Evolutionary conservation across 1,140 invertebrate species (phyloP), one percentile per base, ranked within the genome.

Genomic region (Holcopasites calliopsidis): DNA sequence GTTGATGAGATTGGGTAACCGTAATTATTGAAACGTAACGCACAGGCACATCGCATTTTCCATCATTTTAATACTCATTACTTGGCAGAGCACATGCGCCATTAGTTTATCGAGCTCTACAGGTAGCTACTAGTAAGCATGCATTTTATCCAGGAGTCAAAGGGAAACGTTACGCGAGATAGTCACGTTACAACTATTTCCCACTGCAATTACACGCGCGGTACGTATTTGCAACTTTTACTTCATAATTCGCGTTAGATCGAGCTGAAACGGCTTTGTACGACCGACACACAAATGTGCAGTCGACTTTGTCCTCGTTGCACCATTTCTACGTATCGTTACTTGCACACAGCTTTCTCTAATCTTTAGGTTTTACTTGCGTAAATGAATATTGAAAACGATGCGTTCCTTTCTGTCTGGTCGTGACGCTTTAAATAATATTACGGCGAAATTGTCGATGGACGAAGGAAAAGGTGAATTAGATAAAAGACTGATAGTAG

Each of bases 191-290:
- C 11, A 23, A 33, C 18, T 65, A 50, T 2, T 2, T 26, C 16
- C 1, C 7, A 0, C 0, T 13, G 47, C n/a, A 65, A 50, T 31
- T 35, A 21, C 47, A 13, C 21, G 33, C 18, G 38, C n/a, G n/a
- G n/a, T n/a, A n/a, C n/a, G 3, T 50, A 65, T 64, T 64, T 49
- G 62, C 16, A 50, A 50, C 38, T 65, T 65, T 65, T 47, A 66
- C 21, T 66, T 52, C 47, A 66, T 52, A 52, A 66, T 50, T 66
- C 28, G 62, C 21, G 62, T 65, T 65, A 65, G 3, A 33, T 10
- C 31, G 10, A 49, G 44, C 21, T 18, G 13, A n/a, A 31, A 16
- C 4, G 21, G 31, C 47, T 66, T 50, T 66, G 47, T 66, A 26
- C 47, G 13, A 26, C 13, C 18, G 1, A 11, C 8, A n/a, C n/a